These are phyloP conservation scores for Colistium nudipinnis DNA, from an alignment of 2,113 vertebrate genomes.

Conservation along the genomic window DNA sequence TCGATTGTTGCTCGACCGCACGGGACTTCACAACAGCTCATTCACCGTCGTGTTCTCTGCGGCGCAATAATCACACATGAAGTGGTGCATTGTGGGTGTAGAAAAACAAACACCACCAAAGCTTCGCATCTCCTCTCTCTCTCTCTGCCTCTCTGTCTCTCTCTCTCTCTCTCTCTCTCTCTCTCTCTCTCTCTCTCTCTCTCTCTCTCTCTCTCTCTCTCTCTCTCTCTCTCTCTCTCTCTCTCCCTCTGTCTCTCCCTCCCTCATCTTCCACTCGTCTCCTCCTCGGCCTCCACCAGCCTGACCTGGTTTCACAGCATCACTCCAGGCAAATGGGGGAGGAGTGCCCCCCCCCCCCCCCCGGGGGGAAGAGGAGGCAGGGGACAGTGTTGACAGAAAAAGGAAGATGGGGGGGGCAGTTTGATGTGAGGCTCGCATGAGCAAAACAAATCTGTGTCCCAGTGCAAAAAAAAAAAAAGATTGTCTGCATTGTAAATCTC, in stretches of 20 bases:
- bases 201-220: too few species aligned
- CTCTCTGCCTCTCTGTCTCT: too few species aligned
- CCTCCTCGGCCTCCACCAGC: slow-evolving; percentile 23
- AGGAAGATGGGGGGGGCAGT: slow-evolving; percentile 8
- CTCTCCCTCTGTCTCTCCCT: too few species aligned
- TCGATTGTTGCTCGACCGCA: slow-evolving; percentile 16
- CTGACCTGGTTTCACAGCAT: slow-evolving; percentile 72
- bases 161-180: too few species aligned
- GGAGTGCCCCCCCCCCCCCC: slow-evolving; percentile 35
- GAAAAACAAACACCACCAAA: slow-evolving; percentile 39
- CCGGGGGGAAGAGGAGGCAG: neutral
- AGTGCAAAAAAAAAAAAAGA: too few species aligned
- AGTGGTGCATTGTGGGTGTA: slow-evolving; percentile 5
- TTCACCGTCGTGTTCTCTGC: slow-evolving; percentile 34
- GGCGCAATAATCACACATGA: slow-evolving; percentile 52
- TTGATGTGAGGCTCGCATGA: slow-evolving; percentile 29
- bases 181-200: too few species aligned
- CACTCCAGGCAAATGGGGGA: slow-evolving; percentile 35
- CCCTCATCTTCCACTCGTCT: slow-evolving; percentile 15
- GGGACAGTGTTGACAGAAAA: slow-evolving; percentile 21
- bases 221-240: too few species aligned
- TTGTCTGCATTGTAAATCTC: slow-evolving; percentile 2
- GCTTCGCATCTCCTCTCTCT: too few species aligned
- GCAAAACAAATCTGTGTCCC: slow-evolving; percentile 41
- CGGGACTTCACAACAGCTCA: slow-evolving; percentile 29